phyloP scores from a whole-genome alignment of 2,797 vertebrate species.

The Loriculus beryllinus region DNA sequence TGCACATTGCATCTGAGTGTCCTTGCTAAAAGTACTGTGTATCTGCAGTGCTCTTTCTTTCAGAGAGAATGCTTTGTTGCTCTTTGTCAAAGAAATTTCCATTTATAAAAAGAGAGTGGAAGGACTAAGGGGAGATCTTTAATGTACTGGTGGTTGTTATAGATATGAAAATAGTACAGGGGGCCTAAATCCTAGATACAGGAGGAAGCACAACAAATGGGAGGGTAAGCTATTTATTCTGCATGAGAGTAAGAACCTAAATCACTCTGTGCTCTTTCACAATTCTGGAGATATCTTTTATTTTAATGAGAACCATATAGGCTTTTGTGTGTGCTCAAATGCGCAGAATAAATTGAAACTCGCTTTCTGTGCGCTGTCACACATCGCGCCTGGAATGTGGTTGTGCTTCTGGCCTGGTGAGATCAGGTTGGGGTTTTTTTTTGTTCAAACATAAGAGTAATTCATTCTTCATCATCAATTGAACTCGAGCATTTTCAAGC shows the following conservation, averaged over 20 bases:
- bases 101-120: not conserved
- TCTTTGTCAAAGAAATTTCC: conserved; percentile 51
- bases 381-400: conserved; percentile 28
- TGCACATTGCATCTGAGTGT: conserved; percentile 1
- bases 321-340: conserved; percentile 62
- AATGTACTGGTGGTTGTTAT: not conserved
- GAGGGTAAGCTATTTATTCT: conserved; percentile 6
- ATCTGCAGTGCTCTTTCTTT: conserved; percentile 29
- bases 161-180: conserved; percentile 10
- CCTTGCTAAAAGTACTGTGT: not conserved
- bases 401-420: conserved; percentile 56
- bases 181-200: not conserved
- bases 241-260: not conserved
- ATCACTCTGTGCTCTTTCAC: conserved; percentile 19
- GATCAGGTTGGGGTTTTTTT: conserved; percentile 43
- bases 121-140: conserved; percentile 23
- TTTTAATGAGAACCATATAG: conserved; percentile 53
- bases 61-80: conserved; percentile 19
- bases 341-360: conserved; percentile 54
- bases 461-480: conserved; percentile 66
- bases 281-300: conserved; percentile 42
- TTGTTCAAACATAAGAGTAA: conserved; percentile 57
- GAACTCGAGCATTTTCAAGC: conserved; percentile 46
- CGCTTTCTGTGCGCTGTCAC: conserved; percentile 45
- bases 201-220: not conserved